phyloP scores from a whole-genome alignment of 2,797 vertebrate species.

The Microctenopoma lineatum region DNA sequence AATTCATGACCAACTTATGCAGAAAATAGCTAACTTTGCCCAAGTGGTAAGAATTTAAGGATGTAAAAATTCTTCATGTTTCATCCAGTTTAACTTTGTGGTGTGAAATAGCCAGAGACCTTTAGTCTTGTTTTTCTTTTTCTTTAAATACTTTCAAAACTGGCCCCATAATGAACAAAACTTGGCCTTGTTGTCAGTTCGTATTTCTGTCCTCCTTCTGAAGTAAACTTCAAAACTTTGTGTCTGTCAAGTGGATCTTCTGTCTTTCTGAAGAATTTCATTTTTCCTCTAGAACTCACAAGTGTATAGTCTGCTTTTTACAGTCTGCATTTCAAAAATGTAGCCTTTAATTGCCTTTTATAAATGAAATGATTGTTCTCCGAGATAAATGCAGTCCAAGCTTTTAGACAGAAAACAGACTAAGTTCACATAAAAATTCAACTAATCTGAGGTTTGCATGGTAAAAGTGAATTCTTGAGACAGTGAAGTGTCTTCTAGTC shows the following conservation, averaged over 20 bases:
- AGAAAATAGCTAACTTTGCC: neutral
- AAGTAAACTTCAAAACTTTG: constrained; percentile 16
- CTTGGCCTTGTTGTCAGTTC: neutral
- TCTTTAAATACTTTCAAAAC: constrained; percentile 7
- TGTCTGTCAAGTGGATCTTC: constrained; percentile 12
- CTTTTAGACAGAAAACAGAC: neutral
- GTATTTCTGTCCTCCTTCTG: neutral
- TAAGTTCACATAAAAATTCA: neutral
- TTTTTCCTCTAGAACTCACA: constrained; percentile 7
- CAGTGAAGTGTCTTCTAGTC: neutral
- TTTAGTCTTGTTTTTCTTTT: constrained; percentile 1
- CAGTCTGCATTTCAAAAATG: constrained; percentile 6
- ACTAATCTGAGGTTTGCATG: neutral
- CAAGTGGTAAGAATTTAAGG: neutral
- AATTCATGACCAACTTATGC: no score
- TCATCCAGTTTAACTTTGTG: constrained; percentile 15
- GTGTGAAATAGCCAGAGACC: neutral
- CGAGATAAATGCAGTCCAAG: constrained; percentile 9
- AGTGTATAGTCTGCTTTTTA: neutral
- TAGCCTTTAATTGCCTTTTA: neutral
- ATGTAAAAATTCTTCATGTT: constrained; percentile 4
- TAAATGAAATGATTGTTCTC: constrained; percentile 12
- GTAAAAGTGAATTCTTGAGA: neutral
- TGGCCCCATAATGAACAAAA: constrained; percentile 4
- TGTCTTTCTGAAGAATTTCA: neutral